Evolutionary conservation across 2,888 invertebrate species (phyloP).

Genomic region (Serrognathus titanus): DNA sequence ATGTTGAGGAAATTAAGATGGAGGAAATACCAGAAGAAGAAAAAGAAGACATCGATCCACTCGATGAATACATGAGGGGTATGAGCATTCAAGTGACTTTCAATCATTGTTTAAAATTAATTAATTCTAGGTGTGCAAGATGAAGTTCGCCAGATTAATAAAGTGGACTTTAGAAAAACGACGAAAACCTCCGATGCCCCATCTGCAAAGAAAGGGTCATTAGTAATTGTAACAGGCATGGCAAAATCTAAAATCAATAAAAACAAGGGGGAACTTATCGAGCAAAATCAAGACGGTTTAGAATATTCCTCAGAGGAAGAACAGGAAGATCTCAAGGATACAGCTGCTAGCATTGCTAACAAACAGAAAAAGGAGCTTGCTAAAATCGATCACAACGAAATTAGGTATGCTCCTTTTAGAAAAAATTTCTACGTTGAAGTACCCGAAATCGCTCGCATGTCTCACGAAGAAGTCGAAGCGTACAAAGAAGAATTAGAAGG

Average conservation of each 20-base stretch:
- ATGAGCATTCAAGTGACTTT: not conserved
- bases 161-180: constrained; percentile 59
- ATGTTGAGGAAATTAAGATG: constrained; percentile 31
- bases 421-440: constrained; percentile 98
- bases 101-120: too few relatives aligned
- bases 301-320: constrained; percentile 98
- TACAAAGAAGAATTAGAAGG: constrained; percentile 90
- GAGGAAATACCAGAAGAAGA: constrained; percentile 54
- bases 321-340: constrained; percentile 88
- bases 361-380: constrained; percentile 90
- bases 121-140: constrained; percentile 55
- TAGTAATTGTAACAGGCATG: constrained; percentile 80
- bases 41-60: constrained; percentile 80
- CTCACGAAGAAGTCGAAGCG: constrained; percentile 77
- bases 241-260: constrained; percentile 75
- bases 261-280: constrained; percentile 96
- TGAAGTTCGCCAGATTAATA: constrained; percentile 79
- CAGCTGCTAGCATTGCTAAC: constrained; percentile 82
- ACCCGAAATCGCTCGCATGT: constrained; percentile 92
- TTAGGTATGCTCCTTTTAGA: constrained; percentile 84
- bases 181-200: constrained; percentile 42
- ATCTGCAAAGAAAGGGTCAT: constrained; percentile 56
- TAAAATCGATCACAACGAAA: constrained; percentile 84
- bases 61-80: constrained; percentile 97
- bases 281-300: constrained; percentile 96